Conservation (phyloP, 2,797 vertebrate genomes). For the Enteromius radiatus region DNA sequence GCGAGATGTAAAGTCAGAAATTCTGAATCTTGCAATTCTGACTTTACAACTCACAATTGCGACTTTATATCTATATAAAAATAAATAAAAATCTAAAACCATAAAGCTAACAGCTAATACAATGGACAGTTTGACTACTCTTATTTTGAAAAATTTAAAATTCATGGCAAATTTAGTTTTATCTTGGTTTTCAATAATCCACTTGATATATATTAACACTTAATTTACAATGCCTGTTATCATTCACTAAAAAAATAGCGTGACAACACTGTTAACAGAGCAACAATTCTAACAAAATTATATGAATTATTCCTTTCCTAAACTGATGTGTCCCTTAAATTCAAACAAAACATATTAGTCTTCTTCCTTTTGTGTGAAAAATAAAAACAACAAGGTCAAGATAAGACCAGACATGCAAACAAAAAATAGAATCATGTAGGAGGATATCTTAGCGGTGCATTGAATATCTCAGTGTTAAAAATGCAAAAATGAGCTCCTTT, state of each 20-base stretch:
- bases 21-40: too few species aligned
- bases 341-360: conserved; percentile 1
- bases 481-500: conserved; percentile 41
- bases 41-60: too few species aligned
- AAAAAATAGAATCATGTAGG: conserved; percentile 42
- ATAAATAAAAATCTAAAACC: too few species aligned
- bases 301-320: background rate
- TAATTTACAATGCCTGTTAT: background rate
- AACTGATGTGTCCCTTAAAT: background rate
- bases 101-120: background rate
- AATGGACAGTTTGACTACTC: background rate
- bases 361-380: background rate
- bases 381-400: conserved; percentile 3
- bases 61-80: too few species aligned
- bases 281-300: background rate
- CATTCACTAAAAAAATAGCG: background rate
- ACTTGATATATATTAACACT: background rate
- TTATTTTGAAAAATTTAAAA: background rate
- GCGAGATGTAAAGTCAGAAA: too few species aligned
- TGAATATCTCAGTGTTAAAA: conserved; percentile 34
- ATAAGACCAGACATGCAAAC: conserved; percentile 37
- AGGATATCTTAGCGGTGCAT: background rate
- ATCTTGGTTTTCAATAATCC: background rate
- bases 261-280: too few species aligned
- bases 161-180: background rate